phyloP scores from a whole-genome alignment of 1,140 invertebrate species.

The Lucilia cuprina region DNA sequence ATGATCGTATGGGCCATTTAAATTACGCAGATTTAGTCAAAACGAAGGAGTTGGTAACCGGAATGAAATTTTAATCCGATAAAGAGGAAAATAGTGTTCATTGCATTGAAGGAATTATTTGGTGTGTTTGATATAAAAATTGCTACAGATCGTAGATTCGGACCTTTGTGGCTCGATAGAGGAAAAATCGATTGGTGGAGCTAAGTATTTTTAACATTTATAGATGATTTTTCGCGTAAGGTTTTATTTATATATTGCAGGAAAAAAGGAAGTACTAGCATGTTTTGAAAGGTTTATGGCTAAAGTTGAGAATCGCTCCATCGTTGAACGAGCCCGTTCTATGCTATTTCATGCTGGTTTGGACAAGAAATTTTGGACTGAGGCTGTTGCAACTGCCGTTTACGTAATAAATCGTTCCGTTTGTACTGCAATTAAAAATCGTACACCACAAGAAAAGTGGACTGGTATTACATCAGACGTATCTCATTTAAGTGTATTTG shows the following conservation, averaged over 20 bases:
- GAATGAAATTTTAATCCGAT: neutral
- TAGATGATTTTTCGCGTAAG: slow-evolving; percentile 55
- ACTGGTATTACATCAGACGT: slow-evolving; percentile 46
- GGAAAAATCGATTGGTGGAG: slow-evolving; percentile 21
- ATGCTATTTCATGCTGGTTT: slow-evolving; percentile 59
- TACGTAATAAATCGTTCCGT: slow-evolving; percentile 61
- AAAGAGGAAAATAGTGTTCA: neutral
- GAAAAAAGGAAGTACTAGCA: slow-evolving; percentile 42
- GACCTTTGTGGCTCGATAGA: neutral
- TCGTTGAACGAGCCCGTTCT: slow-evolving; percentile 45
- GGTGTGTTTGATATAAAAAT: no score
- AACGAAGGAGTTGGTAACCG: neutral
- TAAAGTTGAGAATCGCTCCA: slow-evolving; percentile 41
- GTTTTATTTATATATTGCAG: slow-evolving; percentile 34
- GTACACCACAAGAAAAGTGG: slow-evolving; percentile 47
- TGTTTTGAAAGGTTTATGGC: no score
- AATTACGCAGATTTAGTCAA: neutral
- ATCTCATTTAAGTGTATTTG: slow-evolving; percentile 52
- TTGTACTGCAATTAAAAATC: slow-evolving; percentile 39
- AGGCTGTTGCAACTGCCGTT: slow-evolving; percentile 59
- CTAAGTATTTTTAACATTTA: slow-evolving; percentile 57
- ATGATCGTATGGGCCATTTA: neutral
- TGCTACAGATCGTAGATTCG: slow-evolving; percentile 12
- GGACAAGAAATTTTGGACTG: slow-evolving; percentile 61
- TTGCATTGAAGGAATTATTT: neutral